Evolutionary conservation across 2,113 vertebrate species (phyloP), one percentile per base, ranked within the genome.

Genomic region (Aspidoscelis tigris): DNA sequence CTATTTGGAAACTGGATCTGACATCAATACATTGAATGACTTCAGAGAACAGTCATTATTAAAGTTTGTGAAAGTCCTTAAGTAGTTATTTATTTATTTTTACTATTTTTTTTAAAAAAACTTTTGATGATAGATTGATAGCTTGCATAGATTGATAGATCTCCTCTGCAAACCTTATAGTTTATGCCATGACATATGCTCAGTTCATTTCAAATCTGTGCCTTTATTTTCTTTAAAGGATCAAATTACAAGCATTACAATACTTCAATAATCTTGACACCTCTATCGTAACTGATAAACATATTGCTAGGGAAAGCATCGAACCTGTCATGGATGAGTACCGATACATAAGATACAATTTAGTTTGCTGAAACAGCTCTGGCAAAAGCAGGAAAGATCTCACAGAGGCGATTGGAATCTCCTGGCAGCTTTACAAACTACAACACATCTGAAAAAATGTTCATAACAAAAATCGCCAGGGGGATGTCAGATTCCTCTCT

Each of bases 331-430:
- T 18, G 80, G 26, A 84, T 83, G 78, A 91, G 80, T 86, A 86
- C 3, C 82, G 71, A 21, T 82, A 84, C 86, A 88, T 89, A 87
- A 79, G 61, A 84, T 88, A 80, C 24, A 5, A 76, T 82, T 89
- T 65, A 73, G 14, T 66, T 65, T 87, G 55, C 3, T 90, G 5
- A 83, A 76, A 53, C 41, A 86, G 16, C 41, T 78, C 86, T 76
- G 73, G 9, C n/a, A 84, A 75, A 83, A 76, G 24, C 61, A 75
- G 78, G 58, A 33, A 73, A 73, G 81, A 61, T 78, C 22, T 26
- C 71, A 68, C 64, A 76, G 71, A 86, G 58, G 16, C 71, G 41
- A 80, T 80, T 90, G 26, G 66, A 92, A 83, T 73, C 47, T 7
- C 39, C 74, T 85, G 86, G 82, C 11, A 77, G 12, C 21, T 85